A percentile compares a stretch with the other conserved stretches of the same genome.
Evolutionary conservation across 1,140 invertebrate species (phyloP).

Genomic region (Odontomachus brunneus): DNA sequence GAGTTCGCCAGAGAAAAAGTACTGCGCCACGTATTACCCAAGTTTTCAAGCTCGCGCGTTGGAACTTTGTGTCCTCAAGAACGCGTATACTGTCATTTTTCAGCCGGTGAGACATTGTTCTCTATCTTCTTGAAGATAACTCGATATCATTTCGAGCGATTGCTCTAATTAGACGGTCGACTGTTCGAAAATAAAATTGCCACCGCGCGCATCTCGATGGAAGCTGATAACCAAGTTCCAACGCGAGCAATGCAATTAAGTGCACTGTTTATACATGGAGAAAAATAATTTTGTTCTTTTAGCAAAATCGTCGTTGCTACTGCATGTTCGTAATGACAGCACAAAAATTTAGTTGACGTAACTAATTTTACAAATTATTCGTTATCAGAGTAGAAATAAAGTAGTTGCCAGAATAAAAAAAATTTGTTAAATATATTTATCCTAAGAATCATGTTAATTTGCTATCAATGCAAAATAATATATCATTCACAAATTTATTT

Average conservation of each 20-base stretch:
- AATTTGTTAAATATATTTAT: no score
- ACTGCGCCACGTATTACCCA: conserved; percentile 58
- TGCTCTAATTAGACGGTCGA: neutral
- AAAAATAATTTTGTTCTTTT: no score
- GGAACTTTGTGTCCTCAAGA: conserved; percentile 39
- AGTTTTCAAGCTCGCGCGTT: conserved; percentile 42
- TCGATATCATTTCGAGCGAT: neutral
- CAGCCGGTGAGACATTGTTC: neutral
- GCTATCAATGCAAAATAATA: no score
- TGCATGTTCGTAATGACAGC: no score
- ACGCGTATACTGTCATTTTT: neutral
- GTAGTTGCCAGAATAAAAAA: no score
- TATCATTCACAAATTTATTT: no score
- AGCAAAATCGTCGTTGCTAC: no score
- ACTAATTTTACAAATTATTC: no score
- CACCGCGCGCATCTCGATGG: neutral
- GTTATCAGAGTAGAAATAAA: no score
- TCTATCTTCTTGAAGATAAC: neutral
- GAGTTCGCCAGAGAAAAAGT: conserved; percentile 74
- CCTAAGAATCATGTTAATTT: no score
- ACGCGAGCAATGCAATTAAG: conserved; percentile 25
- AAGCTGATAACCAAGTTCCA: conserved; percentile 18
- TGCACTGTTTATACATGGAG: no score
- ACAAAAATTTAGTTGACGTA: no score
- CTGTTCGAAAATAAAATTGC: neutral